Evolutionary conservation across 2,113 vertebrate species (phyloP).

Genomic region (Pleuronectes platessa): DNA sequence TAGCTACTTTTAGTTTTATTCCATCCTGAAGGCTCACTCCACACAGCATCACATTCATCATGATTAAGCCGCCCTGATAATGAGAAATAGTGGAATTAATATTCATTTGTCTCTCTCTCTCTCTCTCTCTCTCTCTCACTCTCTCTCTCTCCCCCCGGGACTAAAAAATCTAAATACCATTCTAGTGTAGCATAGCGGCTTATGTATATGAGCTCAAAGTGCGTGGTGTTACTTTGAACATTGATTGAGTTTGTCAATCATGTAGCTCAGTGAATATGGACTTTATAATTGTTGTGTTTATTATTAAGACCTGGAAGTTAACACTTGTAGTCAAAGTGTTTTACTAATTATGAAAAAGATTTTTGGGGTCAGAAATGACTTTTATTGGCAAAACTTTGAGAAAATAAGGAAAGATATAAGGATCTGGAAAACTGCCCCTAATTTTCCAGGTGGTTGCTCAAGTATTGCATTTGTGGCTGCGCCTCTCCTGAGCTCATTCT

Average conservation of each 20-base stretch:
- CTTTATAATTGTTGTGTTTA: constrained; percentile 22
- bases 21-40: constrained; percentile 46
- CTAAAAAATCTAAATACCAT: constrained; percentile 58
- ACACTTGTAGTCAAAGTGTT: constrained; percentile 38
- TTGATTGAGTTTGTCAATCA: constrained; percentile 10
- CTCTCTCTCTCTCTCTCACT: not conserved
- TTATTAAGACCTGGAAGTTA: constrained; percentile 20
- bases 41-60: constrained; percentile 61
- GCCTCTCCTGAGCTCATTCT: constrained; percentile 37
- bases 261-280: constrained; percentile 2
- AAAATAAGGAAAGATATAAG: constrained; percentile 49
- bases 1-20: constrained; percentile 36
- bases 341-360: constrained; percentile 48
- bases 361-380: constrained; percentile 40
- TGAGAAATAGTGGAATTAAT: constrained; percentile 72
- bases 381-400: constrained; percentile 42
- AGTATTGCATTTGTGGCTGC: constrained; percentile 27
- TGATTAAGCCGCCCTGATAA: constrained; percentile 65
- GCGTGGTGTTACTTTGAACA: not conserved
- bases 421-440: constrained; percentile 44
- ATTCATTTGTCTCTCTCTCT: constrained; percentile 62
- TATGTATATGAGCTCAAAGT: constrained; percentile 13
- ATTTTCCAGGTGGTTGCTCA: constrained; percentile 47
- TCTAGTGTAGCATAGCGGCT: constrained; percentile 36
- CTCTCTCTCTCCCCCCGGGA: constrained; percentile 21